A percentile compares a stretch with the other conserved stretches of the same genome.
Evolutionary conservation across 2,113 vertebrate genomes (phyloP).

Genomic region (human): DNA sequence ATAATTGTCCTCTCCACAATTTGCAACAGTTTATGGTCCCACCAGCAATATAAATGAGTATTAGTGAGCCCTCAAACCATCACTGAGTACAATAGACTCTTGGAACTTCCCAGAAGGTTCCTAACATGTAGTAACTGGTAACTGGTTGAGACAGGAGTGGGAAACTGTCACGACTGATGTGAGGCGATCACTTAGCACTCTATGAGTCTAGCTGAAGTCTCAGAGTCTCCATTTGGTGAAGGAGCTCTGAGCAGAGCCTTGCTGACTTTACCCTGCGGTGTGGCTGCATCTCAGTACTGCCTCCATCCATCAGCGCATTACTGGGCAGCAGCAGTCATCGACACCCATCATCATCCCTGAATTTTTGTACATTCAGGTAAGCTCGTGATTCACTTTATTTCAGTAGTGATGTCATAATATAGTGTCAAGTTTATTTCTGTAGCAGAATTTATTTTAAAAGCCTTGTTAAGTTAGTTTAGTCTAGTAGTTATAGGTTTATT

Average conservation of each 20-base stretch:
- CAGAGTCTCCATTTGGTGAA: background rate
- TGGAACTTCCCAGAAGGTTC: background rate
- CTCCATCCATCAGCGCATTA: background rate
- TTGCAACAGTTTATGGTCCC: background rate
- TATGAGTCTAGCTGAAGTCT: background rate
- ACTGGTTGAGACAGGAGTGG: background rate
- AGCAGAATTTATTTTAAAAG: constrained; percentile 19
- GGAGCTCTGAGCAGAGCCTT: background rate
- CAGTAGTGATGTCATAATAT: background rate
- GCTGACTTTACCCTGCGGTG: background rate
- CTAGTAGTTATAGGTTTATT: constrained; percentile 14
- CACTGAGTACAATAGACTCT: background rate
- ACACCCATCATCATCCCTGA: background rate
- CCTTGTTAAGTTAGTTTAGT: background rate
- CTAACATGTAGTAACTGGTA: background rate
- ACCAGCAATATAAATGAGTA: background rate
- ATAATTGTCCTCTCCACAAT: background rate
- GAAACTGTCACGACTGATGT: background rate
- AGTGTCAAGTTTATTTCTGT: background rate
- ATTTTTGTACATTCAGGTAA: background rate
- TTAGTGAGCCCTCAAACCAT: background rate
- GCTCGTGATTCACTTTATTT: background rate
- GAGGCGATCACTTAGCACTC: background rate
- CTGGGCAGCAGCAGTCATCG: background rate
- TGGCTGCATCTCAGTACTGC: background rate